Conservation (phyloP, 1,140 invertebrate genomes). For the Geopemphigus sp. region DNA sequence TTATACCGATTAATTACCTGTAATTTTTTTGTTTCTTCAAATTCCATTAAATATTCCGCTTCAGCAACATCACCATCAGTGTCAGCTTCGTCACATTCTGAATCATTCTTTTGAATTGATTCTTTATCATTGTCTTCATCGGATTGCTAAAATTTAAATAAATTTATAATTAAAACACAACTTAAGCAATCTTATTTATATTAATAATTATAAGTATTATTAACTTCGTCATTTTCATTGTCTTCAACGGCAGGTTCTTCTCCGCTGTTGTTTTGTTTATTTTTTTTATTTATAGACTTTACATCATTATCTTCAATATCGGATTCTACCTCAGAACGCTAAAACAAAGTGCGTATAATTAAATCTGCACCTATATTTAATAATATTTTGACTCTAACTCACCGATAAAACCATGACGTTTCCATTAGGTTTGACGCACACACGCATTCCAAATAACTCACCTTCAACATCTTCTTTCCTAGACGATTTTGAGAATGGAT, state of each 20-base stretch:
- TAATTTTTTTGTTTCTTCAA: constrained; percentile 43
- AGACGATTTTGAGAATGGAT: constrained; percentile 34
- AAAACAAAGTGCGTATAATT: not conserved
- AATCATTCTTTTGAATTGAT: not conserved
- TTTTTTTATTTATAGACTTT: not conserved
- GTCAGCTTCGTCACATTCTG: not conserved
- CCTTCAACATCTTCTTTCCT: constrained; percentile 35
- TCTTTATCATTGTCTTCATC: not conserved
- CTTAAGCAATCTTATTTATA: too few relatives aligned
- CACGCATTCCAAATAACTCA: constrained; percentile 42
- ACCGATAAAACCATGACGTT: constrained; percentile 11
- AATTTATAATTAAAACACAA: not conserved
- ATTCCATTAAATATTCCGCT: constrained; percentile 43
- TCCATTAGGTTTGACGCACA: constrained; percentile 30
- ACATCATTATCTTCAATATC: constrained; percentile 19
- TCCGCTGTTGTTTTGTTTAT: not conserved
- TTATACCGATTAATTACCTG: not conserved
- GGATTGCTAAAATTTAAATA: constrained; percentile 10
- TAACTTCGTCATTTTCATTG: constrained; percentile 15
- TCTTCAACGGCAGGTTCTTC: not conserved
- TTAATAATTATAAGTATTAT: not conserved
- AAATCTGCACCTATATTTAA: not conserved
- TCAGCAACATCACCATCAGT: constrained; percentile 25
- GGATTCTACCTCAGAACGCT: constrained; percentile 38
- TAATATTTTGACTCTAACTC: not conserved